phyloP scores from a whole-genome alignment of 2,888 invertebrate species.

The Lithosia quadra region DNA sequence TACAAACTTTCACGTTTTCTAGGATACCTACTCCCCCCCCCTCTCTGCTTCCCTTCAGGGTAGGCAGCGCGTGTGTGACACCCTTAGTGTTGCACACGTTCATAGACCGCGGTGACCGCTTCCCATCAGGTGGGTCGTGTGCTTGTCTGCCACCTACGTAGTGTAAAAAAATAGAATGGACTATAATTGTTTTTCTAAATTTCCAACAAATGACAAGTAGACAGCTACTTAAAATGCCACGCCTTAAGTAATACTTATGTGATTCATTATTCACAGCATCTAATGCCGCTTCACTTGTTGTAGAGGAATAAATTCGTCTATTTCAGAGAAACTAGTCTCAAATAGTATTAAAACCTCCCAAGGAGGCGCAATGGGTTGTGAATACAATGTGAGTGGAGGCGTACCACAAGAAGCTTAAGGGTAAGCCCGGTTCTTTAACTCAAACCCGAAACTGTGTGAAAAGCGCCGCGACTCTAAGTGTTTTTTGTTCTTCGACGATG shows the following conservation, averaged over 20 bases:
- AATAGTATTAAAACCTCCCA: neutral
- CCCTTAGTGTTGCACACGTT: too few species aligned
- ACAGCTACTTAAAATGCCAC: neutral
- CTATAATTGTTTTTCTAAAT: neutral
- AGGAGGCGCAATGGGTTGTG: neutral
- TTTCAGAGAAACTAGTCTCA: neutral
- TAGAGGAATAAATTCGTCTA: neutral
- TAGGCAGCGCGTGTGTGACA: too few species aligned
- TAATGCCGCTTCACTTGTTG: neutral
- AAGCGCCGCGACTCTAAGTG: neutral
- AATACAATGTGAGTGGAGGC: neutral
- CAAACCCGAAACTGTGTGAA: neutral
- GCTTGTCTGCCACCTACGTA: too few species aligned
- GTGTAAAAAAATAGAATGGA: too few species aligned
- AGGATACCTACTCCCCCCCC: too few species aligned
- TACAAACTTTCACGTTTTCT: too few species aligned
- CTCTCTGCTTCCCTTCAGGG: too few species aligned
- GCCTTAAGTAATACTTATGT: neutral
- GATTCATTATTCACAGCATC: neutral
- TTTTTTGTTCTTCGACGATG: neutral
- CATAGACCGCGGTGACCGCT: too few species aligned
- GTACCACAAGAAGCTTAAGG: constrained; percentile 11
- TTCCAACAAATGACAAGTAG: neutral
- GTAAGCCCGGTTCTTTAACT: neutral
- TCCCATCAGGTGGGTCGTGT: too few species aligned